Percentiles rank a stretch among this genome's conserved stretches.
These are phyloP conservation scores for Polyergus mexicanus DNA, from an alignment of 1,140 invertebrate species.

Conservation along the genomic window DNA sequence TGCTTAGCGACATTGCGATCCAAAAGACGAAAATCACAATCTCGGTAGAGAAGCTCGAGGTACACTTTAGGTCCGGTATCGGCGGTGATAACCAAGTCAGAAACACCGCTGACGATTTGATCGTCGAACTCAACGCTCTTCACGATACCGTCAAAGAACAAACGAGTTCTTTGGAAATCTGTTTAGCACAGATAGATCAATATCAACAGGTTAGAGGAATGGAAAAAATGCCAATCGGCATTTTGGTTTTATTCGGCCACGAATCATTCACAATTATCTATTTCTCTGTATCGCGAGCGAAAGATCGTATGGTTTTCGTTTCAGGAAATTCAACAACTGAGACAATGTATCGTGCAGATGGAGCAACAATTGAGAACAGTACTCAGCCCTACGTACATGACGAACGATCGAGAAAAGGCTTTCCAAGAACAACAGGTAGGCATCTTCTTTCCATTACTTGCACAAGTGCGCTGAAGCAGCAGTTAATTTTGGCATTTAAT, in stretches of 20 bases:
- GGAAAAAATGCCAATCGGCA: neutral
- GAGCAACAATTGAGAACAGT: conserved; percentile 94
- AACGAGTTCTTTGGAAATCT: conserved; percentile 91
- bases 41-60: conserved; percentile 96
- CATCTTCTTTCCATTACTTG: conserved; percentile 79
- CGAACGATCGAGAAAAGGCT: conserved; percentile 94
- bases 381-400: conserved; percentile 93
- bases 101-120: conserved; percentile 90
- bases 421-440: conserved; percentile 97
- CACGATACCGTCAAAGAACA: conserved; percentile 90
- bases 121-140: conserved; percentile 90
- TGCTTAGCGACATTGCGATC: conserved; percentile 94
- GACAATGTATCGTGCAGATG: conserved; percentile 93
- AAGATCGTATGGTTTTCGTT: conserved; percentile 72
- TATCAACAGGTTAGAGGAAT: conserved; percentile 90
- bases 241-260: neutral
- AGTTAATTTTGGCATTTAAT: conserved; percentile 81
- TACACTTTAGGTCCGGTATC: conserved; percentile 95
- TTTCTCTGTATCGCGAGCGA: conserved; percentile 11
- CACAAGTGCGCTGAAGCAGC: conserved; percentile 81
- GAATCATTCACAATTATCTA: neutral
- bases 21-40: conserved; percentile 96
- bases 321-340: conserved; percentile 94
- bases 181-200: conserved; percentile 94
- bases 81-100: conserved; percentile 92